These are phyloP conservation scores for Cheilosia grossa DNA, from an alignment of 2,888 invertebrate genomes.

Conservation along the genomic window DNA sequence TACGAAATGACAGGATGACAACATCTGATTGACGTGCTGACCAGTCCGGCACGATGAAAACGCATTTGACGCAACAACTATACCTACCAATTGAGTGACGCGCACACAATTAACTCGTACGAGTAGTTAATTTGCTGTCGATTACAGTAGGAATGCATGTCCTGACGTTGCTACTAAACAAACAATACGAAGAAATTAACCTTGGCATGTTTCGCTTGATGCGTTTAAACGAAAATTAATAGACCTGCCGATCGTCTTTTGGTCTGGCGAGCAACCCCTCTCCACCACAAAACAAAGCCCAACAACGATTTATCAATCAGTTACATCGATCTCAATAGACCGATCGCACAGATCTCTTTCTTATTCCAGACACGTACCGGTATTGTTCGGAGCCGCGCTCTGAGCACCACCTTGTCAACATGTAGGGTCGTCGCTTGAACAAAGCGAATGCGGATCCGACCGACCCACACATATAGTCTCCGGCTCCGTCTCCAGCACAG, in stretches of 20 bases:
- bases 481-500: background rate
- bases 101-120: conserved; percentile 22
- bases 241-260: conserved; percentile 54
- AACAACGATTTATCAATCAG: conserved; percentile 71
- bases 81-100: background rate
- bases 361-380: conserved; percentile 69
- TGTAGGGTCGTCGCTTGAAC: conserved; percentile 65
- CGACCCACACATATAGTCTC: conserved; percentile 42
- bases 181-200: conserved; percentile 66
- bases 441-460: conserved; percentile 48
- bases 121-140: conserved; percentile 45
- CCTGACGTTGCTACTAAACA: conserved; percentile 62
- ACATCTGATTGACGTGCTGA: no score
- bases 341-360: conserved; percentile 36
- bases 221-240: conserved; percentile 72
- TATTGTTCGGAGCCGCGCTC: conserved; percentile 59
- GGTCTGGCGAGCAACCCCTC: conserved; percentile 37
- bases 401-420: conserved; percentile 72
- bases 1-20: no score
- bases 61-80: no score
- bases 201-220: conserved; percentile 55
- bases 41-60: no score
- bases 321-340: conserved; percentile 65
- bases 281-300: conserved; percentile 32
- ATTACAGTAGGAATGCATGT: conserved; percentile 71